Base-by-base conservation (phyloP, 35 echinoderm and acorn worm species). In the Heliocidaris erythrogramma region DNA sequence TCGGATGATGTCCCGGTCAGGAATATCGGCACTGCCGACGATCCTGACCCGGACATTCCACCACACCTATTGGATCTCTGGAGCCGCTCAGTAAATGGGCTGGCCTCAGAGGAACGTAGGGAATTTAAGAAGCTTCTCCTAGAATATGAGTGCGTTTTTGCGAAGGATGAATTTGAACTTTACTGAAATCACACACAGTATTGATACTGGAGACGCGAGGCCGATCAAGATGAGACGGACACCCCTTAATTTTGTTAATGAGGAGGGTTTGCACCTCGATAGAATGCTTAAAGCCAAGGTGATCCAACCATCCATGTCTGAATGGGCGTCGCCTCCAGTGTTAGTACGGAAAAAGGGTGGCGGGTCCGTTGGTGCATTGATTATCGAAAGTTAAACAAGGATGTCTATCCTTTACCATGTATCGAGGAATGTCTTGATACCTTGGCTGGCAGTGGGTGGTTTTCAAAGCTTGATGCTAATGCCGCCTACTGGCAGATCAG, bases 171-270 rank as follows among this genome's bases (percentile, higher is more conserved):
- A 56, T 7, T 56, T 56, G 27, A 8, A 9, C 8, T 86, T 86
- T 9, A n/a, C 85, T 32, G 85, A 86, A 17, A 32, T 86, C 5
- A n/a, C 8, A n/a, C 85, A 86, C 27, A 9, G 7, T n/a, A 86
- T 86, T 32, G 27, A 86, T n/a, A 86, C 85, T 5, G 85, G 85
- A 9, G 31, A 32, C 31, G 85, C 85, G 5, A n/a, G 5, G 24
- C 85, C 85, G 7, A 86, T 86, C 85, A 86, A 86, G 27, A 86
- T 86, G 85, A 86, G 85, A 17, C 85, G 31, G 5, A 86, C 85
- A 8, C 85, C 85, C 85, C 5, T 86, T 5, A 86, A 86, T n/a
- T 86, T 86, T 32, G 31, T 86, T 8, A 5, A 86, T 6, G 85
- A 86, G 85, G 85, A n/a, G n/a, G n/a, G n/a, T n/a, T n/a, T n/a